Percentiles rank a stretch among this genome's conserved stretches.
These are phyloP conservation scores for Limanda limanda DNA, from an alignment of 2,113 vertebrate species.

Conservation along the genomic window DNA sequence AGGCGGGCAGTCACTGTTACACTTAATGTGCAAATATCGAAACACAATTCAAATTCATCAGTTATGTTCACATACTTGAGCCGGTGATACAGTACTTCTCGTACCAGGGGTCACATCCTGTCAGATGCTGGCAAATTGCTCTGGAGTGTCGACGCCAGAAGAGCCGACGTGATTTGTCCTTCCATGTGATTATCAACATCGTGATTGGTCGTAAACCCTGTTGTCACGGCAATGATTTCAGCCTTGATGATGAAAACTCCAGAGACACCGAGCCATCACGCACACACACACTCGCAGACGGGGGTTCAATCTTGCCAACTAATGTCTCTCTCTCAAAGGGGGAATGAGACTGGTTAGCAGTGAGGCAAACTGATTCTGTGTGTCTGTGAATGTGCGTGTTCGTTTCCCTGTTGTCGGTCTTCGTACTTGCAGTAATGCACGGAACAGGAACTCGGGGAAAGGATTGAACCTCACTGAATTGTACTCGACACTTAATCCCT, in stretches of 20 bases:
- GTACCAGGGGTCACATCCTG: constrained; percentile 9
- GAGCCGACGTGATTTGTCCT: constrained; percentile 48
- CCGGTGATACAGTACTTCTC: not conserved
- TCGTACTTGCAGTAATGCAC: constrained; percentile 54
- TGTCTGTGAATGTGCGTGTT: constrained; percentile 23
- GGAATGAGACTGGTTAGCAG: constrained; percentile 1
- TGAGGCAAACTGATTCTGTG: constrained; percentile 68
- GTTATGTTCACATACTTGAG: not conserved
- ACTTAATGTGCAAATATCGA: not conserved
- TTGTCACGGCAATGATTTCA: constrained; percentile 72
- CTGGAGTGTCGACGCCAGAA: constrained; percentile 32
- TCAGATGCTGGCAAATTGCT: constrained; percentile 7
- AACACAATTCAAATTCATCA: not conserved
- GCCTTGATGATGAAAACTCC: constrained; percentile 63
- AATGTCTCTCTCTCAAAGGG: constrained; percentile 20
- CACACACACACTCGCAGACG: constrained; percentile 37
- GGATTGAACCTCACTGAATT: constrained; percentile 52
- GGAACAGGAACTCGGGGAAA: constrained; percentile 55
- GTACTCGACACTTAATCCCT: constrained; percentile 52
- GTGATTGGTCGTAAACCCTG: constrained; percentile 65
- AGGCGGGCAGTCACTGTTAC: too few species aligned
- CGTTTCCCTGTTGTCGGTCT: constrained; percentile 36
- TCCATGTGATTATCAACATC: constrained; percentile 63
- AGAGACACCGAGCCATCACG: constrained; percentile 34
- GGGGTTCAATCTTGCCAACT: constrained; percentile 54